phyloP scores from a whole-genome alignment of 2,888 invertebrate species.

The Antitype chi region DNA sequence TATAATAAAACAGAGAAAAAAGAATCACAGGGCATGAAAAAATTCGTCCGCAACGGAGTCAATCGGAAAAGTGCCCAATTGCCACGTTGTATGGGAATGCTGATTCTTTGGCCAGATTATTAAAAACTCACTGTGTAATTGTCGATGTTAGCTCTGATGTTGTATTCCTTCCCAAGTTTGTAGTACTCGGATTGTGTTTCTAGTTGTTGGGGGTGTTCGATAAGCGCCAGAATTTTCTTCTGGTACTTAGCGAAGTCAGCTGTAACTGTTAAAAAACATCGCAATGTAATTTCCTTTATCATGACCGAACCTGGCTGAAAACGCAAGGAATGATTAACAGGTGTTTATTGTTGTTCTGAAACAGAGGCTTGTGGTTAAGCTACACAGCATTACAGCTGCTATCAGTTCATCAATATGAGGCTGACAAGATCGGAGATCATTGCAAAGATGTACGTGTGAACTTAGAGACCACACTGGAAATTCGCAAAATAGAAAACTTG shows the following conservation, averaged over 20 bases:
- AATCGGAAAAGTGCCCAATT: no score
- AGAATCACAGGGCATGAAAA: no score
- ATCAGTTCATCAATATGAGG: background rate
- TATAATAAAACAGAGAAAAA: no score
- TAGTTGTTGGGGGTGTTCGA: constrained; percentile 83
- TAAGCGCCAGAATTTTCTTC: constrained; percentile 84
- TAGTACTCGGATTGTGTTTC: constrained; percentile 80
- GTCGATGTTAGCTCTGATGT: constrained; percentile 80
- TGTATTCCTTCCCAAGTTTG: constrained; percentile 79
- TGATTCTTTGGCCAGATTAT: no score
- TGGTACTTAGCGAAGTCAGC: constrained; percentile 77
- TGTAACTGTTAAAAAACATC: constrained; percentile 66
- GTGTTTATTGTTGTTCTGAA: background rate
- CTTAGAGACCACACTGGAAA: no score
- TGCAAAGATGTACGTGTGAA: no score
- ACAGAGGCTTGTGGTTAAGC: background rate
- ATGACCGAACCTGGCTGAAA: background rate
- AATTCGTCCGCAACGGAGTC: no score
- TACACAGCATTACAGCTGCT: background rate
- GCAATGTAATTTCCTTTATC: background rate
- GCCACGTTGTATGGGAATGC: no score
- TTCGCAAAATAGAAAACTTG: no score
- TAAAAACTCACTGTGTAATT: constrained; percentile 80
- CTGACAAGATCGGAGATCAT: background rate
- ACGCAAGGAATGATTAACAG: background rate